These are phyloP conservation scores for Melanotaenia nigrans DNA, from an alignment of 2,797 vertebrate species.

Conservation along the genomic window DNA sequence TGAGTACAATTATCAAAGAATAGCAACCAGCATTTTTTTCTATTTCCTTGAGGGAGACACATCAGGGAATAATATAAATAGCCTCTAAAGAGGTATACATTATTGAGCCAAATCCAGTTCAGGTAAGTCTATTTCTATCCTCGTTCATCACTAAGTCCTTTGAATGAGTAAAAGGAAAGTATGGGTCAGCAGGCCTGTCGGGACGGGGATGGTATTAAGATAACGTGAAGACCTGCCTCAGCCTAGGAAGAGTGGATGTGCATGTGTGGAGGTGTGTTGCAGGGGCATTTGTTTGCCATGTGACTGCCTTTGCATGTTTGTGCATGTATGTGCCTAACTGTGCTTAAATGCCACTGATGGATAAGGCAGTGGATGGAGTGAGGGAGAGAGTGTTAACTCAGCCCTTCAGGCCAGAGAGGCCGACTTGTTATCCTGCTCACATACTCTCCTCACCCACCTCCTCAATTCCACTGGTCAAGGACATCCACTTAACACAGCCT, in stretches of 20 bases:
- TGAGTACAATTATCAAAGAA: slow-evolving; percentile 45
- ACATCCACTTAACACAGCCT: slow-evolving; percentile 48
- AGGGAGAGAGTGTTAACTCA: slow-evolving; percentile 48
- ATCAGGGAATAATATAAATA: slow-evolving; percentile 68
- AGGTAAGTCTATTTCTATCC: slow-evolving; percentile 60
- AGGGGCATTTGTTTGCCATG: slow-evolving; percentile 6
- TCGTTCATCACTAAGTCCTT: slow-evolving; percentile 51
- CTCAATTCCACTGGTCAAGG: slow-evolving; percentile 59
- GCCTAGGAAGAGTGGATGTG: neutral
- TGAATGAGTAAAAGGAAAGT: slow-evolving; percentile 52
- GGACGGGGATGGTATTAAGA: slow-evolving; percentile 49
- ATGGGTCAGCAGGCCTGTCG: slow-evolving; percentile 51
- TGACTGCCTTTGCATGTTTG: slow-evolving; percentile 20
- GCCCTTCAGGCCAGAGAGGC: slow-evolving; percentile 42
- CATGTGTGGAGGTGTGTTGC: slow-evolving; percentile 2
- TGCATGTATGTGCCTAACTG: slow-evolving; percentile 30
- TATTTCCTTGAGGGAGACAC: slow-evolving; percentile 33
- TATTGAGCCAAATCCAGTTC: slow-evolving; percentile 68
- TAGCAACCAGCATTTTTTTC: slow-evolving; percentile 35
- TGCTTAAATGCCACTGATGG: slow-evolving; percentile 52
- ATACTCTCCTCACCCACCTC: slow-evolving; percentile 23
- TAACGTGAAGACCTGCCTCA: slow-evolving; percentile 38
- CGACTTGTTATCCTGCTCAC: slow-evolving; percentile 64
- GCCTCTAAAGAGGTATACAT: slow-evolving; percentile 68
- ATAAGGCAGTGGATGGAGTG: slow-evolving; percentile 35